These are phyloP conservation scores for Nipponia nippon DNA, from an alignment of 2,113 vertebrate genomes.

Conservation along the genomic window DNA sequence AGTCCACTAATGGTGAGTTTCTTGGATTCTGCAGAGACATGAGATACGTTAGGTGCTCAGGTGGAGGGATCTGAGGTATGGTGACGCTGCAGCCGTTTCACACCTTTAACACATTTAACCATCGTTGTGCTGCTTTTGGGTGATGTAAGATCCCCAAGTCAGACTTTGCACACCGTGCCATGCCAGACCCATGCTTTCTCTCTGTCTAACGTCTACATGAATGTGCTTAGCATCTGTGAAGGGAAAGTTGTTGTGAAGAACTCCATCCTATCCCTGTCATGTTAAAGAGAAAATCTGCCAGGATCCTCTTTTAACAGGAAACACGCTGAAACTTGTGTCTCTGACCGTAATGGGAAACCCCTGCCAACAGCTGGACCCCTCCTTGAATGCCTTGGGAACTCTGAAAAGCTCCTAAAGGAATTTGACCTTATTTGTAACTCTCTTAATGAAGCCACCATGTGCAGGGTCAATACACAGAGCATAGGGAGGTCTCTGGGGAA, in stretches of 20 bases:
- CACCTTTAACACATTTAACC: neutral
- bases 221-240: neutral
- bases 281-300: neutral
- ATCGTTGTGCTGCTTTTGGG: neutral
- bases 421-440: slow-evolving; percentile 52
- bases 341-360: neutral
- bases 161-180: neutral
- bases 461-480: neutral
- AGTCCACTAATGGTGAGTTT: neutral
- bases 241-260: neutral
- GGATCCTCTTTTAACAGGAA: neutral
- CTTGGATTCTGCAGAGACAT: neutral
- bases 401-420: slow-evolving; percentile 46
- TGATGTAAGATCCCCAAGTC: neutral
- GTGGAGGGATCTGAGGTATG: neutral
- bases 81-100: neutral
- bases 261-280: neutral
- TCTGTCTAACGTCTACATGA: rapidly evolving
- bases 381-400: slow-evolving; percentile 22
- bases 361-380: slow-evolving; percentile 34
- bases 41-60: neutral
- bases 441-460: slow-evolving; percentile 28
- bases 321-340: neutral
- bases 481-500: slow-evolving; percentile 12
- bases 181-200: neutral